Conservation (phyloP, 2,888 invertebrate genomes). For the Anthrax anthrax region DNA sequence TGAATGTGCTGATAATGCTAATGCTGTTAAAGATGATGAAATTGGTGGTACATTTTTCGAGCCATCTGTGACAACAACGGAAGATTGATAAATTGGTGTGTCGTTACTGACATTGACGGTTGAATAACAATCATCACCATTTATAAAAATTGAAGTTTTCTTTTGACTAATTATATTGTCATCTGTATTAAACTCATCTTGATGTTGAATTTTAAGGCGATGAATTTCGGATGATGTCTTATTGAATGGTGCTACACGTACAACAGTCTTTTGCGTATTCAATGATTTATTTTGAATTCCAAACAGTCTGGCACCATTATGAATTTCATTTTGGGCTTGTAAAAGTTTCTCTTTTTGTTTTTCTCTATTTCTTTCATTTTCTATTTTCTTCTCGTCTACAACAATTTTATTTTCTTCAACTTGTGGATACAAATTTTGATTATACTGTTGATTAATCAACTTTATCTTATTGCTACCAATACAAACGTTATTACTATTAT, state of each 20-base stretch:
- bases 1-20: constrained; percentile 4
- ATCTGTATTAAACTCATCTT: constrained; percentile 32
- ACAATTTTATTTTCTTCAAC: not conserved
- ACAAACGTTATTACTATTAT: not conserved
- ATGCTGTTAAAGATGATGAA: constrained; percentile 4
- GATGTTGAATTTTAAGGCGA: constrained; percentile 41
- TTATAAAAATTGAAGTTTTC: constrained; percentile 60
- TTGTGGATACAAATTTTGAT: not conserved
- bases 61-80: constrained; percentile 53
- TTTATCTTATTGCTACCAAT: too few relatives aligned
- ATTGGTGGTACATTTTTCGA: constrained; percentile 14
- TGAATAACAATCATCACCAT: constrained; percentile 57
- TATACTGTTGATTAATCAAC: too few relatives aligned
- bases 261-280: constrained; percentile 31
- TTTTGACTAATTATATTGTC: constrained; percentile 31
- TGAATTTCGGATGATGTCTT: constrained; percentile 33
- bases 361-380: not conserved
- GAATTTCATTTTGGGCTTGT: constrained; percentile 10
- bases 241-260: constrained; percentile 36
- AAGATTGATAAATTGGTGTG: constrained; percentile 55
- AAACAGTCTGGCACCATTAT: constrained; percentile 10
- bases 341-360: constrained; percentile 5
- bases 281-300: constrained; percentile 2
- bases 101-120: constrained; percentile 58
- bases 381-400: not conserved